These are phyloP conservation scores for Tragulus kanchil DNA, from an alignment of 2,113 vertebrate genomes.

Conservation along the genomic window DNA sequence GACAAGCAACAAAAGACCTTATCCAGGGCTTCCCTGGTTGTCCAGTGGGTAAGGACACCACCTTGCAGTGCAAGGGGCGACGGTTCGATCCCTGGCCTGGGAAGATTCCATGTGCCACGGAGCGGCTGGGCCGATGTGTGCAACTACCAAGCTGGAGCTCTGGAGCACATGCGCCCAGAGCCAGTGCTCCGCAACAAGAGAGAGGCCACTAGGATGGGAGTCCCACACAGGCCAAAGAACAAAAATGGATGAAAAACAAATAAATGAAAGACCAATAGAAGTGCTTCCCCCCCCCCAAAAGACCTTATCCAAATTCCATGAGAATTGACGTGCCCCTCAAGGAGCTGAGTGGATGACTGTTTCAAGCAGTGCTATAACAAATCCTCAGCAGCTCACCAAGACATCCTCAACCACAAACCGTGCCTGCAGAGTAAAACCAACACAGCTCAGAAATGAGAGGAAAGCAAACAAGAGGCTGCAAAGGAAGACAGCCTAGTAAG, in stretches of 20 bases:
- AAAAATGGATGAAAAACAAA: too few relatives aligned
- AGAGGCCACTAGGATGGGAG: too few relatives aligned
- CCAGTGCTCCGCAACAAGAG: too few relatives aligned
- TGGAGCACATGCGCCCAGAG: too few relatives aligned
- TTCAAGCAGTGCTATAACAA: background rate
- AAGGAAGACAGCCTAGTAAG: conserved; percentile 14
- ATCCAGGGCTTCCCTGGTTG: background rate
- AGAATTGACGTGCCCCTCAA: background rate
- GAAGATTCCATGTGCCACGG: too few relatives aligned
- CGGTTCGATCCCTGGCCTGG: too few relatives aligned
- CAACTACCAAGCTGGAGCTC: too few relatives aligned
- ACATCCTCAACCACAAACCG: background rate
- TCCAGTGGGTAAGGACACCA: too few relatives aligned
- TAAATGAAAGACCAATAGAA: too few relatives aligned
- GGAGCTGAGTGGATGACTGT: background rate
- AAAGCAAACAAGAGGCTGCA: background rate
- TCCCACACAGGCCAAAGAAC: too few relatives aligned
- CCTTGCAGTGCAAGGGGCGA: too few relatives aligned
- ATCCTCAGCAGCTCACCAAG: background rate
- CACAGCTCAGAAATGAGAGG: accelerated
- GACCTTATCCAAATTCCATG: background rate
- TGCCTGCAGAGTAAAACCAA: background rate
- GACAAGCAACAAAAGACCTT: background rate
- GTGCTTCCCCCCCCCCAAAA: background rate
- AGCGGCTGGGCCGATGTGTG: too few relatives aligned